Evolutionary conservation across 1,140 invertebrate genomes (phyloP), one percentile per base, ranked within the genome.

Genomic region (Cephus cinctus): DNA sequence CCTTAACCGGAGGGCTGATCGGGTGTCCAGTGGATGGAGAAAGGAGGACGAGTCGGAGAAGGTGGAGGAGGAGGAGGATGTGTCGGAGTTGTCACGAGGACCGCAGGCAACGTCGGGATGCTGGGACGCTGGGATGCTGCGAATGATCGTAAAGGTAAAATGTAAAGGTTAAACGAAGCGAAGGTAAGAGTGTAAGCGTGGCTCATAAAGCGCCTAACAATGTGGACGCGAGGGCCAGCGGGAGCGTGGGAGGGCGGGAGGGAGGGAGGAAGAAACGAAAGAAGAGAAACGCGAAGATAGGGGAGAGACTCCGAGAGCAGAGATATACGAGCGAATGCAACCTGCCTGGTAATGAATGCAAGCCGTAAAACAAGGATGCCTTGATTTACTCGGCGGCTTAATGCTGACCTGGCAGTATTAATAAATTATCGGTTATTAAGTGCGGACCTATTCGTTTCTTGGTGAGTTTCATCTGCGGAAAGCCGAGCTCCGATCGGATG

Each of bases 361-460:
- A 55, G 65, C 64, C 62, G 59, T 72, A 71, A 72, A 72, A 72
- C 61, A 66, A 63, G 65, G 55, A 67, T 54, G 54, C 61, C 54
- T 70, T 73, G 70, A 73, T 73, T 71, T 73, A 73, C 67, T 70
- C 56, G 47, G 60, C 55, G 48, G 42, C 40, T 59, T 68, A 67
- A 68, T 59, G 53, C 54, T 52, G 51, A 54, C 51, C 48, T 43
- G 15, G 47, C 54, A 51, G 59, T 61, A 69, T 70, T 70, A 70
- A 70, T 73, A 73, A 73, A 71, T 73, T 69, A 67, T 69, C 54
- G 46, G 59, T 69, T 71, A 73, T 69, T 71, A 69, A 68, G 63
- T 65, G 50, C 45, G 43, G 14, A 14, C 32, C 45, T 22, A 18
- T 27, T 36, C 35, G 27, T 32, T 44, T 43, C 27, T 31, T 9